phyloP scores from a whole-genome alignment of 2,113 vertebrate genomes.

The Hoplias malabaricus region DNA sequence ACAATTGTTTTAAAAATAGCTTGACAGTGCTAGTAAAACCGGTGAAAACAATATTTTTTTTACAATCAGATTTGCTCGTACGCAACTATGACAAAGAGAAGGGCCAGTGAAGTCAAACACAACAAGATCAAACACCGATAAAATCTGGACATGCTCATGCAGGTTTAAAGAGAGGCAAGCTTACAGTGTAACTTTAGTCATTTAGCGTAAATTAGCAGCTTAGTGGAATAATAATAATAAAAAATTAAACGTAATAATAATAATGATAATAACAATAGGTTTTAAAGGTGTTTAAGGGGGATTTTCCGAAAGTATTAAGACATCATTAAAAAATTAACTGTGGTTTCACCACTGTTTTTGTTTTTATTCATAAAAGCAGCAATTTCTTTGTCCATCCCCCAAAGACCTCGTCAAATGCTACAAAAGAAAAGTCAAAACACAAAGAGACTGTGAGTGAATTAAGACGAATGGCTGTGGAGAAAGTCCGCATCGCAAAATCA shows the following conservation, averaged over 20 bases:
- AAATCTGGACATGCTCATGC: neutral
- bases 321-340: neutral
- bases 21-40: too few species aligned
- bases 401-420: neutral
- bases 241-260: too few species aligned
- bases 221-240: neutral
- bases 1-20: too few species aligned
- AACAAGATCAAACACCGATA: neutral
- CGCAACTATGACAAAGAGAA: neutral
- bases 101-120: neutral
- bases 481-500: neutral
- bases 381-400: neutral
- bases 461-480: too few species aligned
- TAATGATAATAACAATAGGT: neutral
- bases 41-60: too few species aligned
- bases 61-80: too few species aligned
- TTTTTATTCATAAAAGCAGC: neutral
- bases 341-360: neutral
- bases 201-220: neutral
- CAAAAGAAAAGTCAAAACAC: neutral
- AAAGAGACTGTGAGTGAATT: neutral
- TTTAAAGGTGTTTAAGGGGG: conserved; percentile 24
- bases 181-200: neutral
- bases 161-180: neutral
- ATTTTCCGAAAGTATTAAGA: neutral